Base-by-base conservation (phyloP, 2,113 vertebrate species). In the Craseonycteris thonglongyai region DNA sequence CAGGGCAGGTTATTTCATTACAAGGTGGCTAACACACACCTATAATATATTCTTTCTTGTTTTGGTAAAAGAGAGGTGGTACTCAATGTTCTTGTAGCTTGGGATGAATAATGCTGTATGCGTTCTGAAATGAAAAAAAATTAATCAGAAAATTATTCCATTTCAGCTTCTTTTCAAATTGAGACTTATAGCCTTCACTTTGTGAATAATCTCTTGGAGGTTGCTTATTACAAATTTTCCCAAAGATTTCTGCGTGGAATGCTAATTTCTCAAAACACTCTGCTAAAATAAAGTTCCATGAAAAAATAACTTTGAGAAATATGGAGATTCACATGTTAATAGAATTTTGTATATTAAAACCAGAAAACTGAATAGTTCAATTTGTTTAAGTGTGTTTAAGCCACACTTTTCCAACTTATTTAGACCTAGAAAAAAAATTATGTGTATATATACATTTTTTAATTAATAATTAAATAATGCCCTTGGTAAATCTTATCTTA, bases 251-350 rank as follows among this genome's bases (percentile, higher is more conserved):
- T 71, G 21, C 76, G 47, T 49, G 59, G 51, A 74, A 87, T 91
- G 42, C 16, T 91, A 75, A 91, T 87, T 42, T 96, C 51, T 94
- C 40, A 75, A 91, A 78, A 88, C 11, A 88, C 3, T 66, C 15
- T 47, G 2, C 26, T 78, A 16, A 26, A 72, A 79, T 83, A 65
- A 72, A 78, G 6, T 19, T 65, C 18, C 9, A 38, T 68, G 35
- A 22, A 42, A 88, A 95, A 95, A 88, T 35, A 47, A 82, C 42
- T 85, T 59, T 42, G 12, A 94, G 9, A 97, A 65, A 93, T 83
- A 11, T 28, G 19, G 21, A 89, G 11, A 90, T 45, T 72, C 59
- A 47, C 38, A 85, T n/a, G n/a, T n/a, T n/a, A n/a, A n/a, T 16
- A 49, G 19, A 4, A 72, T 59, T 59, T 54, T 92, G 5, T 38